phyloP scores from a whole-genome alignment of 2,113 vertebrate genomes.

The Hippocampus zosterae region DNA sequence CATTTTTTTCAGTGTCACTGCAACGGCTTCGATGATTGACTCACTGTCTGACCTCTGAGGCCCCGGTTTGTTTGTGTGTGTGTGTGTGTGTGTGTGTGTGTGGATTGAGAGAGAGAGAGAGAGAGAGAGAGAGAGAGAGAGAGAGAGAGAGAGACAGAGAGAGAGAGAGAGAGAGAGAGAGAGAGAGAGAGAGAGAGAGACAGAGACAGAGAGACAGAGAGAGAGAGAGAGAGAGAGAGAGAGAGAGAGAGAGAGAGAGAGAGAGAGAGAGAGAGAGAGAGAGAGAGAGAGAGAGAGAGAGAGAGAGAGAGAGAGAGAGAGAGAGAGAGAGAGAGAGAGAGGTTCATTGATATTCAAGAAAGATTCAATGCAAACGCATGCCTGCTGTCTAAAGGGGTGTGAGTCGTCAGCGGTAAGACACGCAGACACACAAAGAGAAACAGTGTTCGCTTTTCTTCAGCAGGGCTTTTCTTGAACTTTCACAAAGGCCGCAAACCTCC shows the following conservation, averaged over 20 bases:
- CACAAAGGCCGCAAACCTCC: constrained; percentile 76
- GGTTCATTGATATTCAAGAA: constrained; percentile 97
- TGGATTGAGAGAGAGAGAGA: not conserved
- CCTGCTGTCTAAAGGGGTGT: constrained; percentile 94
- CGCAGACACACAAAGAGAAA: constrained; percentile 23
- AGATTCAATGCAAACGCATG: constrained; percentile 83
- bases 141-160: no score
- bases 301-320: not conserved
- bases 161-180: no score
- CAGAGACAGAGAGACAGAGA: no score
- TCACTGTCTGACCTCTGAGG: constrained; percentile 98
- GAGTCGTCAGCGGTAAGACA: constrained; percentile 68
- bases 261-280: not conserved
- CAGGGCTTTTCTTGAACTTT: constrained; percentile 71
- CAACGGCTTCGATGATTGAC: constrained; percentile 97
- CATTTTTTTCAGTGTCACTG: constrained; percentile 77
- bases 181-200: constrained; percentile 11
- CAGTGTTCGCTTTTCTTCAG: constrained; percentile 28
- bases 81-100: constrained; percentile 55
- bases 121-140: no score
- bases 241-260: not conserved
- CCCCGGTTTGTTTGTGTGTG: constrained; percentile 72
- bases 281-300: not conserved
- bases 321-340: not conserved
- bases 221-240: not conserved